Percentiles rank a stretch among this genome's conserved stretches.
phyloP scores from a whole-genome alignment of 2,113 vertebrate species.

The Gambusia holbrooki region DNA sequence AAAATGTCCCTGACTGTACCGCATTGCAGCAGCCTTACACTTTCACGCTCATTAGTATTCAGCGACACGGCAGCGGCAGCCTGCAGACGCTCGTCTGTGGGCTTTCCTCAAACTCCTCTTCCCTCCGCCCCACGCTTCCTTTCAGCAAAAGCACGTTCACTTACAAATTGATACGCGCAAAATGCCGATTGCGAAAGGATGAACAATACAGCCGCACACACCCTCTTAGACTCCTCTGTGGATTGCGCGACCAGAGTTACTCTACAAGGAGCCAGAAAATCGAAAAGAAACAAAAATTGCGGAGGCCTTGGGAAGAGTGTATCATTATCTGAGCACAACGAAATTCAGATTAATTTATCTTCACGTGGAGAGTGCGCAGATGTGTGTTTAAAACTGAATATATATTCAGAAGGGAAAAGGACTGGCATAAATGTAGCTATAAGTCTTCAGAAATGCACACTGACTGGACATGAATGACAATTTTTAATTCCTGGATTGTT shows the following conservation, averaged over 20 bases:
- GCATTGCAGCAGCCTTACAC: slow-evolving; percentile 81
- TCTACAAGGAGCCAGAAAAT: neutral
- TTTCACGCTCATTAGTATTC: slow-evolving; percentile 79
- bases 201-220: neutral
- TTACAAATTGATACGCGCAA: neutral
- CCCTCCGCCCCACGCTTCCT: neutral
- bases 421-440: neutral
- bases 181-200: neutral
- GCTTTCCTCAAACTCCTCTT: slow-evolving; percentile 47
- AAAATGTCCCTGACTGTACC: slow-evolving; percentile 67
- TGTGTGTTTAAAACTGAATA: neutral
- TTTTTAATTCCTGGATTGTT: no score
- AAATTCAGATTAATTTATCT: neutral
- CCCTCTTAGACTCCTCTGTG: neutral
- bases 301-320: no score
- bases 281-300: neutral
- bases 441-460: neutral
- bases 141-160: slow-evolving; percentile 8
- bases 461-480: neutral
- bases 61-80: slow-evolving; percentile 48
- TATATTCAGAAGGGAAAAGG: neutral
- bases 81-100: slow-evolving; percentile 45
- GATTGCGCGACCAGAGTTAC: no score
- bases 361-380: no score
- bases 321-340: neutral